Percentiles rank a stretch among this genome's conserved stretches.
Conservation (phyloP, 1,140 invertebrate genomes). For the Drosophila ficusphila region DNA sequence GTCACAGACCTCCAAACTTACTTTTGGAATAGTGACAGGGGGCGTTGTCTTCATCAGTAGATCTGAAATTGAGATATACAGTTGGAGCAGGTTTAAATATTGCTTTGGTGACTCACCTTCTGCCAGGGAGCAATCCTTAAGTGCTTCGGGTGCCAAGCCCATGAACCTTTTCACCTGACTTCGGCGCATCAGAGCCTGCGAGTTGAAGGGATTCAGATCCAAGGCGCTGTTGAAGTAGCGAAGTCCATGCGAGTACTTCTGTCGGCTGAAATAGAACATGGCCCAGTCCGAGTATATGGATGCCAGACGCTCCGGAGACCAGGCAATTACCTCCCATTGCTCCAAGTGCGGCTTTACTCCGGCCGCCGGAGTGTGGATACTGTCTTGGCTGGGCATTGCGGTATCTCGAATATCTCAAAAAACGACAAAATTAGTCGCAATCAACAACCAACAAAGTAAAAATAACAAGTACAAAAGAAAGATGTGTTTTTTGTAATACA, state of each 20-base stretch:
- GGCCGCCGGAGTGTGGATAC: not conserved
- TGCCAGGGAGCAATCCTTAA: constrained; percentile 49
- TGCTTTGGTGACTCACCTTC: constrained; percentile 25
- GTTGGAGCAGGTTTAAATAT: not conserved
- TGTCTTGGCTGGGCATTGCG: not conserved
- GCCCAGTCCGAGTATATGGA: constrained; percentile 64
- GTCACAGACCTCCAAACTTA: constrained; percentile 53
- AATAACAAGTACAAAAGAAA: constrained; percentile 29
- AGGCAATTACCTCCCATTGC: constrained; percentile 57
- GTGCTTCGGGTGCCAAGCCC: constrained; percentile 41
- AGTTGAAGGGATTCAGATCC: constrained; percentile 17
- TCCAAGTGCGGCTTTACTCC: constrained; percentile 16
- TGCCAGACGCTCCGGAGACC: constrained; percentile 37
- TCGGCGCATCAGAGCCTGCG: constrained; percentile 32
- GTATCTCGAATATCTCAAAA: no score
- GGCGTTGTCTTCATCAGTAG: not conserved
- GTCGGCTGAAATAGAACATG: constrained; percentile 20
- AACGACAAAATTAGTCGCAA: constrained; percentile 1
- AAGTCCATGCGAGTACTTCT: constrained; percentile 13
- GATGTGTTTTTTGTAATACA: not conserved
- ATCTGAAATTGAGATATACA: not conserved
- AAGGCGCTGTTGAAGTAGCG: constrained; percentile 50
- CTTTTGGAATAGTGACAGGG: not conserved
- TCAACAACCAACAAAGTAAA: constrained; percentile 16
- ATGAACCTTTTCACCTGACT: constrained; percentile 39